Evolutionary conservation across 1,140 invertebrate species (phyloP).

Genomic region (Subanguina moxae): DNA sequence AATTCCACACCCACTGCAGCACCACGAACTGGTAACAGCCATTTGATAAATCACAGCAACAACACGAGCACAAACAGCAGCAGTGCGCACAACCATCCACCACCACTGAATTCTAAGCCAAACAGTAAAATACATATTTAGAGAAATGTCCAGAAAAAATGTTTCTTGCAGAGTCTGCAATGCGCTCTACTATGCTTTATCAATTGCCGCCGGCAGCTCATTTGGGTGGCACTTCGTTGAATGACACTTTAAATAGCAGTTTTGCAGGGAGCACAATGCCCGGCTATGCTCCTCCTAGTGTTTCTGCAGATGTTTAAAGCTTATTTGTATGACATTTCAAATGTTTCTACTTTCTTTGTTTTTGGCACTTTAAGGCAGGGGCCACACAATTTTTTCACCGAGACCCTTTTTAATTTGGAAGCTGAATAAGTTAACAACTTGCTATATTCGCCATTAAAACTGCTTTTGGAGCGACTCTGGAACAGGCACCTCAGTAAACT

Average conservation of each 20-base stretch:
- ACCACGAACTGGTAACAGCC: background rate
- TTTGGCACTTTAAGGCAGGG: too few species aligned
- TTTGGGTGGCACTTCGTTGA: constrained; percentile 16
- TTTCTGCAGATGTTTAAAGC: constrained; percentile 39
- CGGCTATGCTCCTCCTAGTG: constrained; percentile 21
- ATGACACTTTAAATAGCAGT: constrained; percentile 39
- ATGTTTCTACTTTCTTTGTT: too few species aligned
- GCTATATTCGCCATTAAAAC: too few species aligned
- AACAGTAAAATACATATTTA: constrained; percentile 3
- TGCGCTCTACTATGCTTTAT: constrained; percentile 25
- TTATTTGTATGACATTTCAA: too few species aligned
- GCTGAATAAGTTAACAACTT: too few species aligned
- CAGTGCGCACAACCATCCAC: background rate
- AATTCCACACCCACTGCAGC: constrained; percentile 11
- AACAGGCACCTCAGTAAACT: too few species aligned
- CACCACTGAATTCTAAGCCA: constrained; percentile 13
- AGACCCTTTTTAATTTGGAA: too few species aligned
- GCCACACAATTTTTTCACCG: too few species aligned
- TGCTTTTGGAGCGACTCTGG: too few species aligned
- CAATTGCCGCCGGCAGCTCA: constrained; percentile 21
- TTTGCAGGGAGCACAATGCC: constrained; percentile 21
- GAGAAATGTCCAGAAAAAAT: too few species aligned
- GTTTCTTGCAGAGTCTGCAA: constrained; percentile 26
- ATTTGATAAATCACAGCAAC: constrained; percentile 22
- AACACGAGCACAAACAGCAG: background rate